phyloP scores from a whole-genome alignment of 2,888 invertebrate species.

The Oscheius sp. region DNA sequence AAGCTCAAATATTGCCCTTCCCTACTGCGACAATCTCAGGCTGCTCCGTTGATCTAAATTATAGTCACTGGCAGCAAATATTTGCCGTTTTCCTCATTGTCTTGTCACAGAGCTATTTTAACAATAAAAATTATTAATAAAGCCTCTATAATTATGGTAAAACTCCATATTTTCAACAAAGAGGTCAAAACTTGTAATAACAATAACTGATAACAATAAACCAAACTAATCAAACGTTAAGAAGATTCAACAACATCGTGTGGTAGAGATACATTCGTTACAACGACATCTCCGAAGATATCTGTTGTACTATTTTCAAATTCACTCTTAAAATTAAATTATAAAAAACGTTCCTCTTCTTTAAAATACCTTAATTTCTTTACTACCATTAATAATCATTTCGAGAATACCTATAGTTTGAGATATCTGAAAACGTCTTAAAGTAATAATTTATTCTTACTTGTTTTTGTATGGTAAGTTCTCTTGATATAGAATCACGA shows the following conservation, averaged over 20 bases:
- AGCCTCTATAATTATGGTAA: background rate
- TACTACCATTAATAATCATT: conserved; percentile 37
- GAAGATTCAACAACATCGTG: background rate
- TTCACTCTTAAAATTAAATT: background rate
- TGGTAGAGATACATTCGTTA: conserved; percentile 5
- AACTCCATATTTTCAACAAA: too few species aligned
- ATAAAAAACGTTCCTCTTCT: too few species aligned
- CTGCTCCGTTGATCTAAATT: conserved; percentile 8
- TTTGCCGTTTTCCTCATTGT: background rate
- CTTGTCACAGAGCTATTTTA: conserved; percentile 12
- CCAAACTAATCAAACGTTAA: background rate
- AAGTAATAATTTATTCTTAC: conserved; percentile 25
- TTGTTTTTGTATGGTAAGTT: conserved; percentile 51
- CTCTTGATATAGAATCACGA: conserved; percentile 36
- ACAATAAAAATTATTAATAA: background rate
- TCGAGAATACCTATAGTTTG: conserved; percentile 52
- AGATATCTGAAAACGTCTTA: conserved; percentile 25
- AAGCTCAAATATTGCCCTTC: conserved; percentile 23
- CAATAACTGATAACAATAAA: too few species aligned
- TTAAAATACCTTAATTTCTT: background rate
- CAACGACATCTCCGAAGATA: conserved; percentile 11
- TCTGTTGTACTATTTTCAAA: background rate
- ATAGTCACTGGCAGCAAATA: conserved; percentile 7
- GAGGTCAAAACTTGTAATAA: too few species aligned
- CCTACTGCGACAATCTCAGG: conserved; percentile 21